Percentiles rank a stretch among this genome's conserved stretches.
phyloP scores from a whole-genome alignment of 92 coral and sea anemone species.

The Umimayanthus chanpuru region DNA sequence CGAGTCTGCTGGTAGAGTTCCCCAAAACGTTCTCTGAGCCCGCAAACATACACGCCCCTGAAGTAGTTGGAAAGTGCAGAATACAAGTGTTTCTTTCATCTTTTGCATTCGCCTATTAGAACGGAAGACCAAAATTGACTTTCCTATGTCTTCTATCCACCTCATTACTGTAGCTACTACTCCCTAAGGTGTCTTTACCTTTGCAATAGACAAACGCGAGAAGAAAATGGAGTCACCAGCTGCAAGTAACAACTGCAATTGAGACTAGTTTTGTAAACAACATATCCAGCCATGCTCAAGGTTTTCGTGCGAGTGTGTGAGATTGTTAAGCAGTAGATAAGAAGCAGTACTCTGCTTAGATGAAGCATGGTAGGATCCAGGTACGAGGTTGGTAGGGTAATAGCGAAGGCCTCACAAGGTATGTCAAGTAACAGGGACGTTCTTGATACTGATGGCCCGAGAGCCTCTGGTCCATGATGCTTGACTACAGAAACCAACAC shows the following conservation, averaged over 20 bases:
- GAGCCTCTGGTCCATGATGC: neutral
- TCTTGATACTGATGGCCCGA: neutral
- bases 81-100: neutral
- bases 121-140: neutral
- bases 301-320: neutral
- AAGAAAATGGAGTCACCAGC: neutral
- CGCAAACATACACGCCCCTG: slow-evolving; percentile 27
- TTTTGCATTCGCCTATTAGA: neutral
- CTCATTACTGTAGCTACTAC: too few species aligned
- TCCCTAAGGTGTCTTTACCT: too few species aligned
- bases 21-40: slow-evolving; percentile 69
- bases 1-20: slow-evolving; percentile 56
- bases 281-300: neutral
- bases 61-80: slow-evolving; percentile 17
- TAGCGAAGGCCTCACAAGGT: neutral
- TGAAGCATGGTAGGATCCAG: neutral
- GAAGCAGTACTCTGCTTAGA: neutral
- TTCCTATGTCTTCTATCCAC: neutral
- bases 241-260: neutral
- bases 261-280: neutral
- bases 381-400: neutral
- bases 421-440: neutral
- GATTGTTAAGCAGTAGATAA: neutral
- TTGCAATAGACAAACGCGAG: neutral
- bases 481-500: neutral